These are phyloP conservation scores for Recurvirostra avosetta DNA, from an alignment of 2,113 vertebrate genomes.

Conservation along the genomic window DNA sequence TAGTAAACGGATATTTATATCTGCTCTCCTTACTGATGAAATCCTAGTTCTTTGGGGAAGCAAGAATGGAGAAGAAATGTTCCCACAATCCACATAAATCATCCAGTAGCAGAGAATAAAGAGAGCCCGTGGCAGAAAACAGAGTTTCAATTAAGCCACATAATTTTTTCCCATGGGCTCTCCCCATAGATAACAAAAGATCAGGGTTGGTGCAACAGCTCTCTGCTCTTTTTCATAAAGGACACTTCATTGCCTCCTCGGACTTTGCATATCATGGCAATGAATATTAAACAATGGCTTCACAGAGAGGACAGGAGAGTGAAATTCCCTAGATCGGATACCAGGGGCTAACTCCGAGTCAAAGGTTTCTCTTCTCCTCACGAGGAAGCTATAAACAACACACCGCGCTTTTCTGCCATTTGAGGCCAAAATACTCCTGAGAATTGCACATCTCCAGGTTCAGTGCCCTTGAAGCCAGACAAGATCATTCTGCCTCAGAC, in stretches of 20 bases:
- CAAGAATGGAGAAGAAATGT: not conserved
- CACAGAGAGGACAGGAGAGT: not conserved
- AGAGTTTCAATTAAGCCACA: not conserved
- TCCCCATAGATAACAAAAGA: not conserved
- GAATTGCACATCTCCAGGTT: not conserved
- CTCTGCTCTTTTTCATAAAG: not conserved
- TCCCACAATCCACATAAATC: not conserved
- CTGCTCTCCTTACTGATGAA: not conserved
- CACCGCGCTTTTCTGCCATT: not conserved
- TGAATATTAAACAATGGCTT: not conserved
- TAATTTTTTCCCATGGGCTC: not conserved
- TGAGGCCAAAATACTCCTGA: not conserved
- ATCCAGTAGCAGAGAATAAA: not conserved
- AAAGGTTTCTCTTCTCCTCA: not conserved
- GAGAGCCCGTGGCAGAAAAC: not conserved
- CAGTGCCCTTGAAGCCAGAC: slow-evolving; percentile 5
- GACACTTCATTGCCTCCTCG: not conserved
- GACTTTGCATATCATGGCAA: not conserved
- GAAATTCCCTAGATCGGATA: not conserved
- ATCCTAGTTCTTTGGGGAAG: not conserved
- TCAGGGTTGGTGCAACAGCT: not conserved
- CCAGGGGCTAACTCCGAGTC: not conserved
- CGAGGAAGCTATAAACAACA: not conserved
- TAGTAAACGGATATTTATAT: not conserved
- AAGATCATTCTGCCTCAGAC: slow-evolving; percentile 26